Conservation (phyloP, 64 coral and sea anemone genomes). For the Porites australiensis region DNA sequence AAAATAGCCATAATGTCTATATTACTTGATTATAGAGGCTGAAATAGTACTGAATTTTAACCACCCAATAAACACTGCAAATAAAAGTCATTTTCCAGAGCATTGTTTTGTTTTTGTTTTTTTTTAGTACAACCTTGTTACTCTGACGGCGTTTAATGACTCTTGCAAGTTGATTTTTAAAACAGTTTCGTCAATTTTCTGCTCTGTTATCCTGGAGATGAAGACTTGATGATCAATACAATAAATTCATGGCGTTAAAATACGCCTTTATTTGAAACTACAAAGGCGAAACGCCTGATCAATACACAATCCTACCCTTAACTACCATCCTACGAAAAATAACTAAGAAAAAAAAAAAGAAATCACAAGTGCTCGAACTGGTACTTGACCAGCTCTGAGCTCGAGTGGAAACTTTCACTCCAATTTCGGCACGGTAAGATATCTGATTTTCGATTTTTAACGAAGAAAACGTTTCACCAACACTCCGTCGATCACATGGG, state of each 20-base stretch:
- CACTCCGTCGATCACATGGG: too few species aligned
- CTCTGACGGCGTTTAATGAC: neutral
- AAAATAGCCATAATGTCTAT: too few species aligned
- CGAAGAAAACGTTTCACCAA: too few species aligned
- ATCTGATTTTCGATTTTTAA: too few species aligned
- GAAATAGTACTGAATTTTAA: too few species aligned
- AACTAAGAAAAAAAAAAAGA: neutral
- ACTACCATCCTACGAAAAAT: too few species aligned
- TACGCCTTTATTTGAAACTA: neutral
- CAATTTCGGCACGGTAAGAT: too few species aligned
- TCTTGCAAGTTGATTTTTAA: neutral
- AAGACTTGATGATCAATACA: neutral
- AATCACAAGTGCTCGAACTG: too few species aligned
- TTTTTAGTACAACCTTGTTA: neutral
- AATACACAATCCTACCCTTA: neutral
- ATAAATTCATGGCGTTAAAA: neutral
- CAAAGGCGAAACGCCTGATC: neutral
- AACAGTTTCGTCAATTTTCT: neutral
- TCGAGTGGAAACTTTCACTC: too few species aligned
- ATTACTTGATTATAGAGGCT: too few species aligned
- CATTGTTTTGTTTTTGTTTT: neutral
- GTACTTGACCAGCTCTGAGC: neutral
- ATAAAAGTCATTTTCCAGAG: too few species aligned
- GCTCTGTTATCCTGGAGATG: neutral
- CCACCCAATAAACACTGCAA: too few species aligned